Evolutionary conservation across 1,140 invertebrate genomes (phyloP).

Genomic region (Halictus rubicundus): DNA sequence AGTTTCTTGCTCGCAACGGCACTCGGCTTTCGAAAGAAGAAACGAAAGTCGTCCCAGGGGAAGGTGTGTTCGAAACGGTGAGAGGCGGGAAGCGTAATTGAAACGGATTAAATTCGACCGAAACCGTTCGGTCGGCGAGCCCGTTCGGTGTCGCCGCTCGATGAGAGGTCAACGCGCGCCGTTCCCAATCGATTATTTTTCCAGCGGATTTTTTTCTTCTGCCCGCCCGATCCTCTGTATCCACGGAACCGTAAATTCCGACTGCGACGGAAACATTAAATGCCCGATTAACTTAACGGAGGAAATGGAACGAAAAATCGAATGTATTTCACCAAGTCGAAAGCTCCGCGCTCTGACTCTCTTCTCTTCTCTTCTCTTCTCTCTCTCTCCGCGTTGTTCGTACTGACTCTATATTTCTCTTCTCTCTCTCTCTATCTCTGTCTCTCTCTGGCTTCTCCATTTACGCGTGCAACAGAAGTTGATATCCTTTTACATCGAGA

Average conservation of each 20-base stretch:
- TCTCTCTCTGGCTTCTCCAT: neutral
- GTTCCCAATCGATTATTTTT: neutral
- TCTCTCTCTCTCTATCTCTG: no score
- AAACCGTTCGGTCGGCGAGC: neutral
- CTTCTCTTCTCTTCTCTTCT: no score
- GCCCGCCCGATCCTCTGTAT: neutral
- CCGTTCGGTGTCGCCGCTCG: no score
- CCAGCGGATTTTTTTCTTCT: neutral
- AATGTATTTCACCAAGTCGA: constrained; percentile 11
- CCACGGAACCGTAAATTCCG: constrained; percentile 5
- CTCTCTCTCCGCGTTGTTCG: no score
- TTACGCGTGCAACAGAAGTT: neutral
- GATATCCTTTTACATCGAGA: constrained; percentile 8
- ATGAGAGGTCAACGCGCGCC: neutral
- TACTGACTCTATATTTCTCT: neutral
- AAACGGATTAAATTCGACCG: neutral
- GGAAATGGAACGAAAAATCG: constrained; percentile 13
- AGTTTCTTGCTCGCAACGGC: neutral
- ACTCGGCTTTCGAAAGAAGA: neutral
- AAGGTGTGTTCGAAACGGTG: no score
- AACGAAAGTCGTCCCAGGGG: no score
- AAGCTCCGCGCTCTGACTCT: neutral
- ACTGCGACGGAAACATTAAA: constrained; percentile 8
- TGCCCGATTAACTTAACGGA: constrained; percentile 14
- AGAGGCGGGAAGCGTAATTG: neutral